Percentiles rank a stretch among this genome's conserved stretches.
These are phyloP conservation scores for Andrena cerasifolii DNA, from an alignment of 1,140 invertebrate species.

Conservation along the genomic window DNA sequence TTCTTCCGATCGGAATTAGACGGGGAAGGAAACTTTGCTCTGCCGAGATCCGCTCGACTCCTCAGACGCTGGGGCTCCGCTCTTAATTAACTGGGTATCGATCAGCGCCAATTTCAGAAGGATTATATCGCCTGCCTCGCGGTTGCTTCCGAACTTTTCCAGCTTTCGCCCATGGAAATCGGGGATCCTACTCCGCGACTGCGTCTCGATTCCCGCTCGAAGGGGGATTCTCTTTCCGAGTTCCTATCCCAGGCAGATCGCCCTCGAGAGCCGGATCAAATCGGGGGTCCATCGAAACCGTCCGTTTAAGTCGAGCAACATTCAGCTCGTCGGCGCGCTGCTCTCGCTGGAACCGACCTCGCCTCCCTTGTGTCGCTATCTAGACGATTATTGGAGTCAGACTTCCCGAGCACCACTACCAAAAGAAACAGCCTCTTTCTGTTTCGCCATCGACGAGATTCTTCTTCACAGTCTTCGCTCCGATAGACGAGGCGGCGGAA, in stretches of 20 bases:
- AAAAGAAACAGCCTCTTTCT: too few relatives aligned
- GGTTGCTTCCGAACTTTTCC: too few relatives aligned
- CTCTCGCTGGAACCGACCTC: too few relatives aligned
- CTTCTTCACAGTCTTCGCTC: too few relatives aligned
- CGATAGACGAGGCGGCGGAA: too few relatives aligned
- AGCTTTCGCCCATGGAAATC: not conserved
- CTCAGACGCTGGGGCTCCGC: not conserved
- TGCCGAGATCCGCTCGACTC: not conserved
- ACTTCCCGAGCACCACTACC: not conserved
- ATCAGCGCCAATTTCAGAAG: not conserved
- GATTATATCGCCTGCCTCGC: too few relatives aligned
- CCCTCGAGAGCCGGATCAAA: slow-evolving; percentile 15
- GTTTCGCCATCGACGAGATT: too few relatives aligned
- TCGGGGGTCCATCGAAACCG: not conserved
- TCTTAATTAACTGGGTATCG: not conserved
- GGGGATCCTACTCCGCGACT: not conserved
- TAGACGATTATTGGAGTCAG: not conserved
- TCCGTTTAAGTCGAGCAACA: not conserved
- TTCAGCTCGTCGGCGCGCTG: not conserved
- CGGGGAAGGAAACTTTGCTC: not conserved
- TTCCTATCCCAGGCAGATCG: not conserved
- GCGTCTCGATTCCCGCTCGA: not conserved
- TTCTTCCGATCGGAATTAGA: slow-evolving; percentile 19
- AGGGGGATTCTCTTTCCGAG: slow-evolving; percentile 1
- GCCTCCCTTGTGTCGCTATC: not conserved